Evolutionary conservation across 1,140 invertebrate genomes (phyloP).

Genomic region (Apis florea): DNA sequence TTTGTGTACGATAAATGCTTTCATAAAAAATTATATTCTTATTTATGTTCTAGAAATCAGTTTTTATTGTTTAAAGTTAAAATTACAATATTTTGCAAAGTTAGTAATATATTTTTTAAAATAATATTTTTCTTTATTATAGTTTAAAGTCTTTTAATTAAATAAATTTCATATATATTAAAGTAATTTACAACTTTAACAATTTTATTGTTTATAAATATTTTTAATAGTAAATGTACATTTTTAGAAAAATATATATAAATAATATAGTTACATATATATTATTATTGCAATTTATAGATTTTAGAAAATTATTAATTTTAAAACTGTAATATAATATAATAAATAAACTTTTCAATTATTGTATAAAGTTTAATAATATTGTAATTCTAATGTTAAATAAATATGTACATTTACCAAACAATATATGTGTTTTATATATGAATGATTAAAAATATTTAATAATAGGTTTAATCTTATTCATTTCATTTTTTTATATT

Average conservation of each 20-base stretch:
- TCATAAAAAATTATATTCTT: conserved; percentile 12
- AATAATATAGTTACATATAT: too few species aligned
- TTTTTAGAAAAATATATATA: not conserved
- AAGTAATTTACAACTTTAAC: not conserved
- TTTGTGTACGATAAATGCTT: not conserved
- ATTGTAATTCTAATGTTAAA: not conserved
- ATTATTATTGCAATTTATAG: too few species aligned
- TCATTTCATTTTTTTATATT: not conserved
- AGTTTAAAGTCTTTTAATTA: too few species aligned
- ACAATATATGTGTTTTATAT: not conserved
- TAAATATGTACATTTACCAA: conserved; percentile 9
- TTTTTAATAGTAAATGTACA: not conserved
- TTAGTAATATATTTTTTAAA: not conserved
- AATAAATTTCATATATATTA: not conserved
- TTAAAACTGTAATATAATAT: not conserved
- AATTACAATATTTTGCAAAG: not conserved
- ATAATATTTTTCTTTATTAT: not conserved
- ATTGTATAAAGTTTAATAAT: not conserved
- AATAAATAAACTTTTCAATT: not conserved
- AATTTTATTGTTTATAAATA: not conserved
- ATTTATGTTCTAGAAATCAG: not conserved
- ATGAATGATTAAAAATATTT: not conserved
- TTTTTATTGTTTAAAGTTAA: not conserved
- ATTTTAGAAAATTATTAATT: not conserved
- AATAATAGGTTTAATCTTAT: not conserved